Conservation (phyloP, 2,797 vertebrate species). For the Calcarius lapponicus region DNA sequence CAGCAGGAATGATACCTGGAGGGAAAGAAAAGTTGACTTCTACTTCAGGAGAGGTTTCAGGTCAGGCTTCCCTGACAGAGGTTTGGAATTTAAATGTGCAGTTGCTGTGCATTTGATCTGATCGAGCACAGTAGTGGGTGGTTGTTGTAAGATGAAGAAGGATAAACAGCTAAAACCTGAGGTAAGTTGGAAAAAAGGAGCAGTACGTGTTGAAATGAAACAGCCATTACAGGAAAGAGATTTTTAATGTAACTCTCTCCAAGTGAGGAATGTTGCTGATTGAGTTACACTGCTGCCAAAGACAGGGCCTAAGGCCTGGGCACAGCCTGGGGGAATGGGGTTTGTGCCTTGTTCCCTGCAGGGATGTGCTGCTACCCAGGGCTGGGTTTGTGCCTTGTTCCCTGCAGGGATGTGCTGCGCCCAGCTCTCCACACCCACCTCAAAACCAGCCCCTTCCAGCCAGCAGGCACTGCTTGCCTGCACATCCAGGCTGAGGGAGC, state of each 20-base stretch:
- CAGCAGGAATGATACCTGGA: neutral
- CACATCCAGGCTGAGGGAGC: neutral
- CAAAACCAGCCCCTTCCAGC: neutral
- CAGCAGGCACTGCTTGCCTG: fast-evolving
- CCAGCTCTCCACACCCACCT: neutral
- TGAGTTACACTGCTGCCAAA: neutral
- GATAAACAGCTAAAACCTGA: neutral
- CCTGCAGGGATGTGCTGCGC: too few species aligned
- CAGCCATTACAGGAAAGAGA: neutral
- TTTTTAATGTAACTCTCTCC: neutral
- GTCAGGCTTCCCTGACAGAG: neutral
- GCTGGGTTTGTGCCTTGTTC: too few species aligned
- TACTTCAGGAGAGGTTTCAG: neutral
- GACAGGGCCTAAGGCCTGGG: neutral
- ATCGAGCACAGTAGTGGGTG: neutral
- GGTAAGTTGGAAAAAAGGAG: neutral
- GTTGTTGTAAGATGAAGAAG: neutral
- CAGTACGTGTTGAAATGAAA: neutral
- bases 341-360: neutral
- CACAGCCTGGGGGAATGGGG: neutral
- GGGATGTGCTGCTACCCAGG: neutral
- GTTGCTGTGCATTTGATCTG: neutral
- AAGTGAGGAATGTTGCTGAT: neutral
- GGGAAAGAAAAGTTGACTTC: slow-evolving; percentile 7
- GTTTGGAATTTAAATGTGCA: neutral